Base-by-base conservation (phyloP, 2,113 vertebrate species). In the Otus sunia region DNA sequence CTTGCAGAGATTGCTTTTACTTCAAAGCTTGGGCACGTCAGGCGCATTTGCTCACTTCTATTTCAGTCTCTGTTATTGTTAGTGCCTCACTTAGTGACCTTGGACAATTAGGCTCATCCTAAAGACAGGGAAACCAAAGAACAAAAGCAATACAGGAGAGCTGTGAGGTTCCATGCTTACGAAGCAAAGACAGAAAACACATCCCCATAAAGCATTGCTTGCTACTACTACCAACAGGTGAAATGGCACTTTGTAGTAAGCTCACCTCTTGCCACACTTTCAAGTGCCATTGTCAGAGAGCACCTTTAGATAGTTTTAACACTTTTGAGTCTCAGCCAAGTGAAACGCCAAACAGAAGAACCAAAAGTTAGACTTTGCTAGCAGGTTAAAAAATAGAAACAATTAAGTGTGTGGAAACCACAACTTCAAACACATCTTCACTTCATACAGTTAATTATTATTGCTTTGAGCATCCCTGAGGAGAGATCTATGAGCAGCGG, bases 391-490 rank as follows among this genome's bases (percentile, higher is more conserved):
- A 90, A 53, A 87, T 1, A 9, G 55, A 49, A 94, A 80, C 58
- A 73, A 50, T 62, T 50, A 73, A 62, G 8, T 9, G 82, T 15
- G 56, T 60, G 49, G 80, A 91, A 96, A 91, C 9, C 36, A 69
- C 23, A 52, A 52, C 62, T 90, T 75, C 67, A 80, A 67, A 76
- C 30, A 64, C 47, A 87, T 66, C 84, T 75, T 89, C 83, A 14
- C 80, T 82, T 90, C 84, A 62, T 12, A 37, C 60, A 82, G 89
- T 89, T 96, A 90, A 94, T 84, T 85, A 81, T 78, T 41, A 91
- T 36, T 85, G 95, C 84, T 94, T 41, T 50, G 53, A 91, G 84
- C 62, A 75, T 82, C 95, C 86, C 97, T 16, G 83, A 94, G 88
- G 94, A 92, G 53, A 90, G 53, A 90, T 89, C 66, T 50, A 23